A percentile compares a stretch with the other conserved stretches of the same genome.
phyloP scores from a whole-genome alignment of 2,113 vertebrate genomes.

The Lates calcarifer region DNA sequence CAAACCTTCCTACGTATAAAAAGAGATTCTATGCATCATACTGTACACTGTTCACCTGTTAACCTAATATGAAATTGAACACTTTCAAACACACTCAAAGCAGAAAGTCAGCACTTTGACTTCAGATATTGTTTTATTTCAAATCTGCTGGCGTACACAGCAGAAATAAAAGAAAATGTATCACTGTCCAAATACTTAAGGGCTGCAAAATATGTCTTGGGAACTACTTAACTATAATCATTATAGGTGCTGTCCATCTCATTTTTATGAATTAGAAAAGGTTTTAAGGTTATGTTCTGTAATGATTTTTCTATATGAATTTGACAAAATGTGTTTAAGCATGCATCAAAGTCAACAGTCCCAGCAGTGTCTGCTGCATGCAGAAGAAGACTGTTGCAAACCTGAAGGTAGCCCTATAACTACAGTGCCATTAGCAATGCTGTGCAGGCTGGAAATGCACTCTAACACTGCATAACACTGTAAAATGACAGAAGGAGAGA shows the following conservation, averaged over 20 bases:
- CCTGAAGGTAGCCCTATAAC: conserved; percentile 13
- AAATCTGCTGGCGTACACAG: background rate
- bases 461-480: conserved; percentile 81
- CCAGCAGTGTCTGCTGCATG: background rate
- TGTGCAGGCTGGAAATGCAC: conserved; percentile 77
- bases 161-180: background rate
- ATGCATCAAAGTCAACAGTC: background rate
- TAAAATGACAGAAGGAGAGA: conserved; percentile 85
- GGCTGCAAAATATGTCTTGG: background rate
- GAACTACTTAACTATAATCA: background rate
- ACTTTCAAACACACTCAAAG: background rate
- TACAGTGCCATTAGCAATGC: conserved; percentile 80
- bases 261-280: background rate
- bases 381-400: conserved; percentile 23
- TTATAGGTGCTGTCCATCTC: background rate
- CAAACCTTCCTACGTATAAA: background rate
- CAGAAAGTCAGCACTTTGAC: background rate
- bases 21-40: background rate
- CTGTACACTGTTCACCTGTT: background rate
- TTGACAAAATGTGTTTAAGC: background rate
- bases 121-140: background rate
- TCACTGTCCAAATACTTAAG: background rate
- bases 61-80: background rate
- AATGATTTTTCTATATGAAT: background rate
- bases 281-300: background rate